Evolutionary conservation across 2,888 invertebrate species (phyloP), one percentile per base, ranked within the genome.

Genomic region (Quadriops clusia): DNA sequence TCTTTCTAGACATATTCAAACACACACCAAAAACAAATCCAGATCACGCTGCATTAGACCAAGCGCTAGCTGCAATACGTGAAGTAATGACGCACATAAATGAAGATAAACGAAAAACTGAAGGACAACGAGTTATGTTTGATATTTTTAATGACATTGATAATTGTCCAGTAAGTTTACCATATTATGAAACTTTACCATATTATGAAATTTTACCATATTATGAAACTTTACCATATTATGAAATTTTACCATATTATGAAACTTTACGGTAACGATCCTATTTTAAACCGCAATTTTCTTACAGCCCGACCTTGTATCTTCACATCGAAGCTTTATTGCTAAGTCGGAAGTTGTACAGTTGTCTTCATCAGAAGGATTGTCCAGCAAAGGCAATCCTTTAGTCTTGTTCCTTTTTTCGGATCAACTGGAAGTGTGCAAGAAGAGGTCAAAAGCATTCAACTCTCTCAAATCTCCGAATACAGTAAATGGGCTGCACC

Each of bases 61-160:
- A 82, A 56, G 90, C 94, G 32, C 68, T 93, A 45, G 82, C 77
- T 49, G 80, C 83, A 41, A 77, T 95, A 50, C 82, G 87, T 54
- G 85, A 90, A 67, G 91, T 94, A 22, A 87, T 91, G 80, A 84
- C 84, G 47, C 85, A 90, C 58, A 93, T 98, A 47, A 98, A 98
- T 63, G 95, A 97, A 66, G 93, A 94, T 63, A 95, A 94, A 61
- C 71, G 94, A 49, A 87, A 85, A 67, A 91, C 94, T 1, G 97
- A 97, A 64, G 87, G 87, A 8, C 89, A 93, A 61, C 74, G 93
- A 56, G 89, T 84, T 45, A 84, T 97, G 73, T 94, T 98, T 64
- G 90, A 93, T 64, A 89, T 95, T 43, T 87, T 94, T 63, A 91
- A 95, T 59, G 94, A 95, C 57, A 97, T 98, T 51, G 95, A 97